Percentiles rank a stretch among this genome's conserved stretches.
Evolutionary conservation across 37 sponge, comb jelly and placozoan species (phyloP).

Genomic region (Halichondria panicea): DNA sequence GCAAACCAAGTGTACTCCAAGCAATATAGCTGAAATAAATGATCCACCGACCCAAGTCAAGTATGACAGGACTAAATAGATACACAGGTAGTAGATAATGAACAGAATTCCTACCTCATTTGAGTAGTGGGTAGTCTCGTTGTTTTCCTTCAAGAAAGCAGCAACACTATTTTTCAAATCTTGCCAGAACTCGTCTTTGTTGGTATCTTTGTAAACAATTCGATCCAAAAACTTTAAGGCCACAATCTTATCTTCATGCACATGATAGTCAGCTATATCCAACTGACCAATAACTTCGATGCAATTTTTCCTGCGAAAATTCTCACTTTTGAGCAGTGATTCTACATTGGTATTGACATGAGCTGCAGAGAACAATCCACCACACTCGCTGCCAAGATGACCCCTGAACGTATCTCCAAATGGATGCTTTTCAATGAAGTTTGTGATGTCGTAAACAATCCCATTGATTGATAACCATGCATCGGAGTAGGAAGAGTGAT

Average conservation of each 20-base stretch:
- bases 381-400: too few species aligned
- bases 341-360: not conserved
- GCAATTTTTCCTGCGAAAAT: not conserved
- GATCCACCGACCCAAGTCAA: not conserved
- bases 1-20: too few species aligned
- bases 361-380: conserved; percentile 3
- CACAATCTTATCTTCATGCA: not conserved
- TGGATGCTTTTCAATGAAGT: conserved; percentile 7
- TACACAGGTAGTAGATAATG: conserved; percentile 2
- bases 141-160: not conserved
- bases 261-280: not conserved
- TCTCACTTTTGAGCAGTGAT: not conserved
- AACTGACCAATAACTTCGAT: not conserved
- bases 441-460: not conserved
- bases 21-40: too few species aligned
- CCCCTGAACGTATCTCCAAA: conserved; percentile 4
- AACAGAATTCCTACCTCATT: not conserved
- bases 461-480: conserved; percentile 12
- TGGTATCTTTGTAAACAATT: conserved; percentile 6
- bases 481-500: conserved; percentile 5
- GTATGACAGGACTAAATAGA: not conserved
- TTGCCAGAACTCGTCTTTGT: conserved; percentile 4
- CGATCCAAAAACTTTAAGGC: conserved; percentile 17
- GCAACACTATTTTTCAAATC: conserved; percentile 5
- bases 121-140: not conserved